phyloP scores from a whole-genome alignment of 2,888 invertebrate species.

The Pristionchus entomophagus region DNA sequence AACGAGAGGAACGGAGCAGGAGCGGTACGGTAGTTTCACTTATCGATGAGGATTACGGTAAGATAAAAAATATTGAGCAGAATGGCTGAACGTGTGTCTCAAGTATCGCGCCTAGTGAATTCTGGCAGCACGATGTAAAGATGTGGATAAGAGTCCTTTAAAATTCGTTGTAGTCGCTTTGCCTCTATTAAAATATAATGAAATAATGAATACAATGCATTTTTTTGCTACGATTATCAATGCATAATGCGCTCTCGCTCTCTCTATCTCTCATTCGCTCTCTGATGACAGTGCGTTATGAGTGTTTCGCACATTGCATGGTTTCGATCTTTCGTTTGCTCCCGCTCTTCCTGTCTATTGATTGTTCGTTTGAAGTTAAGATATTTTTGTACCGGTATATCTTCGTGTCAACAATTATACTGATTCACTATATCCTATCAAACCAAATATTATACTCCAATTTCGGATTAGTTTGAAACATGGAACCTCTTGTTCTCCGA shows the following conservation, averaged over 20 bases:
- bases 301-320: not conserved
- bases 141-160: too few relatives aligned
- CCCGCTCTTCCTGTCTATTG: not conserved
- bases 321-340: not conserved
- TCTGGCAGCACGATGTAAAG: not conserved
- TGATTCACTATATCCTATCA: too few relatives aligned
- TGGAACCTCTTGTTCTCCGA: not conserved
- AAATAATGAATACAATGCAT: too few relatives aligned
- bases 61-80: not conserved
- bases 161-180: too few relatives aligned
- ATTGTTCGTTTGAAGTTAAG: too few relatives aligned
- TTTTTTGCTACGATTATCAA: not conserved
- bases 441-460: too few relatives aligned
- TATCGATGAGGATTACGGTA: not conserved
- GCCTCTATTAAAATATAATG: too few relatives aligned
- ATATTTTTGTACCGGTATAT: too few relatives aligned
- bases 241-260: not conserved
- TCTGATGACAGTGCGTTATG: not conserved
- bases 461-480: not conserved
- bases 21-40: slow-evolving; percentile 1
- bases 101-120: not conserved
- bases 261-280: too few relatives aligned
- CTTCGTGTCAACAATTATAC: too few relatives aligned
- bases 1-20: not conserved
- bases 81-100: too few relatives aligned